Percentiles rank a stretch among this genome's conserved stretches.
Conservation (phyloP, 2,888 invertebrate genomes). For the Ptilodon capucinus region DNA sequence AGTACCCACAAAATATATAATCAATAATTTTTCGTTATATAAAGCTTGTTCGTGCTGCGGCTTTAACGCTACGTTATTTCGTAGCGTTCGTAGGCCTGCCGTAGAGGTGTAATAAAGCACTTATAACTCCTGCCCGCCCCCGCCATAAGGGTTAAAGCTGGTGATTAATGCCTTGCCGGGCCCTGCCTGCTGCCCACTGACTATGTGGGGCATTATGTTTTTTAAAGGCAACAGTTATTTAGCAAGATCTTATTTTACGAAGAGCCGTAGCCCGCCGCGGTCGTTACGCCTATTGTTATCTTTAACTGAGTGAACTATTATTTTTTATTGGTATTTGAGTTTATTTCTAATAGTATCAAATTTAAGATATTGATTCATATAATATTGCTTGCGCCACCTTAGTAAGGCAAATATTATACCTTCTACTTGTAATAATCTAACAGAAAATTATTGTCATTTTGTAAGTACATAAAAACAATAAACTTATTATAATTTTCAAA, state of each 20-base stretch:
- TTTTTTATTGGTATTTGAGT: background rate
- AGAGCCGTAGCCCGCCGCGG: background rate
- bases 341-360: no score
- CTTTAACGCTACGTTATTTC: conserved; percentile 29
- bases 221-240: conserved; percentile 18
- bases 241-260: background rate
- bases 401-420: no score
- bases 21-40: conserved; percentile 4
- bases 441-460: no score
- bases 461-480: no score
- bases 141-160: conserved; percentile 21
- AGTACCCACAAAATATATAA: no score
- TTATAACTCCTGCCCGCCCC: conserved; percentile 38
- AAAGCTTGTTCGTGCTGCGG: conserved; percentile 6
- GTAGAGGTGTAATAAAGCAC: conserved; percentile 43
- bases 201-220: conserved; percentile 12
- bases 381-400: no score
- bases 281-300: conserved; percentile 1
- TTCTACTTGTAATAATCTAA: no score
- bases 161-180: conserved; percentile 41
- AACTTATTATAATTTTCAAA: no score
- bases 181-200: conserved; percentile 10
- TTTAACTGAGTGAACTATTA: background rate
- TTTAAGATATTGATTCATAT: no score
- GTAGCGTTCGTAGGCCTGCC: conserved; percentile 42